phyloP scores from a whole-genome alignment of 1,140 invertebrate species.

The Drosophila willistoni region DNA sequence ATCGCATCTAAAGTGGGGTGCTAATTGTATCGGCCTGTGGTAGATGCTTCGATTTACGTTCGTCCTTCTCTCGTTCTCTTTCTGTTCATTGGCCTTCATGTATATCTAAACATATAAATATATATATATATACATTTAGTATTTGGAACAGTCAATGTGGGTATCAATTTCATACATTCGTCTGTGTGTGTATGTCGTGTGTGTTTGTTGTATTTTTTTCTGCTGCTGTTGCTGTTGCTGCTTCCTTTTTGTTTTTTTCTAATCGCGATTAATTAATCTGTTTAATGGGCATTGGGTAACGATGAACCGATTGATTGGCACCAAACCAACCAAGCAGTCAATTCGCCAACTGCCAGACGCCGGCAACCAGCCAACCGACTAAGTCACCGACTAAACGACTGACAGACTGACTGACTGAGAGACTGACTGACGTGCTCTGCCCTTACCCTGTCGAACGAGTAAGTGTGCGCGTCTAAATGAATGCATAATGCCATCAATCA shows the following conservation, averaged over 20 bases:
- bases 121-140: not conserved
- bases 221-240: conserved; percentile 7
- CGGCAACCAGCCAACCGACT: conserved; percentile 17
- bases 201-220: conserved; percentile 13
- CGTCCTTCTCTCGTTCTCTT: conserved; percentile 26
- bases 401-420: conserved; percentile 19
- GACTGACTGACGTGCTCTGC: conserved; percentile 17
- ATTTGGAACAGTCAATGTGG: conserved; percentile 34
- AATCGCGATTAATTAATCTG: conserved; percentile 76
- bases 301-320: conserved; percentile 55
- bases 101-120: not conserved
- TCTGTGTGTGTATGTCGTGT: conserved; percentile 35
- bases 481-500: conserved; percentile 76
- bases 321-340: conserved; percentile 24
- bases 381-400: conserved; percentile 3
- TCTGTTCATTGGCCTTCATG: no score
- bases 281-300: conserved; percentile 61
- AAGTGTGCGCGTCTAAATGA: conserved; percentile 43
- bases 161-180: conserved; percentile 53
- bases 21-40: conserved; percentile 63
- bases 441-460: not conserved
- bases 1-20: conserved; percentile 66
- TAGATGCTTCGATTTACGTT: conserved; percentile 50
- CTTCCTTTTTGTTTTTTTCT: conserved; percentile 40
- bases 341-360: not conserved